Evolutionary conservation across 2,113 vertebrate genomes (phyloP), one percentile per base, ranked within the genome.

Genomic region (Tragelaphus imberbis): DNA sequence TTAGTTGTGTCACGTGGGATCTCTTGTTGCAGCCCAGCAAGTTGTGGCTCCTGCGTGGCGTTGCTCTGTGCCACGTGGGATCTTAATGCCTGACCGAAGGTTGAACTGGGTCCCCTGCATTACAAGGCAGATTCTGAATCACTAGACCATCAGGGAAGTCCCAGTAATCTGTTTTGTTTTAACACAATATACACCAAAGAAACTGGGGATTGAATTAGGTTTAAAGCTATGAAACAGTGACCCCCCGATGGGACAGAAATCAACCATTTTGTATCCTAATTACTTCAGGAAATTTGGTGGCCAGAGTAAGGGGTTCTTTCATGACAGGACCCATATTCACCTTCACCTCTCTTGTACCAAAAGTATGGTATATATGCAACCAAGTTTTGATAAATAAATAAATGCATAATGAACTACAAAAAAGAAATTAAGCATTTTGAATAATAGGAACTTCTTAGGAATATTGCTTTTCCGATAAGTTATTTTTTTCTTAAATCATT

Each of bases 161-260:
- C 71, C 79, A 56, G 75, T 80, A 68, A 68, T 44, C 71, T 61
- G 11, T 30, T 87, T 77, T 53, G 8, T 40, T 79, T 75, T 75
- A 40, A 59, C 5, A 40, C 21, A 86, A 47, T 51, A 44, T 36
- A 63, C 2, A 49, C 25, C 33, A 36, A 84, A 81, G 82, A 93
- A 89, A 47, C 30, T 68, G 27, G 7, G 33, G 5, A 81, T 85
- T 91, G 53, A 40, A 56, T 81, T 81, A 84, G 81, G 25, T 47
- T 81, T 58, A 95, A 96, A 91, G 23, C 40, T 91, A 75, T 55
- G 65, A 84, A 94, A 56, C 27, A 51, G 27, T 81, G 65, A 95
- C 56, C 44, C 79, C 4, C n/a, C 80, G 55, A 81, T 90, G 89
- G 65, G 59, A 89, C 36, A 61, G 63, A 96, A 7, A 92, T 85